These are phyloP conservation scores for Cataglyphis hispanica DNA, from an alignment of 1,140 invertebrate genomes.

Conservation along the genomic window DNA sequence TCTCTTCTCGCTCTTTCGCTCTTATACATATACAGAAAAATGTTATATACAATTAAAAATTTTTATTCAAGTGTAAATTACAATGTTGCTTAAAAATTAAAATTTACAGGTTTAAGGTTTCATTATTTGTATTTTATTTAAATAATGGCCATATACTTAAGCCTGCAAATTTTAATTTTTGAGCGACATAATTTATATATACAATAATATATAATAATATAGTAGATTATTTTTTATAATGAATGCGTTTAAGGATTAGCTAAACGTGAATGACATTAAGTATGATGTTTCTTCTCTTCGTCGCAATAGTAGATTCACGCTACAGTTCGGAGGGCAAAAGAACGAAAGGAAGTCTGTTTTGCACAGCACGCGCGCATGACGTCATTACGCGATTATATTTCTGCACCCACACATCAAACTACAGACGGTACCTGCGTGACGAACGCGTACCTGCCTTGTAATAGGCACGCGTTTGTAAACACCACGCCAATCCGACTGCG, in stretches of 20 bases:
- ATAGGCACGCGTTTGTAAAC: conserved; percentile 62
- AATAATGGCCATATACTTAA: too few relatives aligned
- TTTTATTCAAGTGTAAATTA: too few relatives aligned
- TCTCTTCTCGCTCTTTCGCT: too few relatives aligned
- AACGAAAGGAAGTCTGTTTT: conserved; percentile 59
- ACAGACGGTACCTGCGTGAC: conserved; percentile 46
- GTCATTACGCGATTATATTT: conserved; percentile 59
- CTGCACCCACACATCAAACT: conserved; percentile 36
- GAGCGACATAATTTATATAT: too few relatives aligned
- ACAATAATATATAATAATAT: too few relatives aligned
- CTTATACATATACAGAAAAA: too few relatives aligned
- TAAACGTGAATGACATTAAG: not conserved
- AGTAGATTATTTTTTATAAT: not conserved
- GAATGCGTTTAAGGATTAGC: not conserved
- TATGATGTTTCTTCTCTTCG: not conserved
- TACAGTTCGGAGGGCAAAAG: conserved; percentile 32
- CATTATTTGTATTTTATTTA: too few relatives aligned
- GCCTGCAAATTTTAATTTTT: too few relatives aligned
- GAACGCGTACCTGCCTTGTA: conserved; percentile 63
- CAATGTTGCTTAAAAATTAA: too few relatives aligned
- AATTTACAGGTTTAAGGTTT: too few relatives aligned
- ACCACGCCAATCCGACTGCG: conserved; percentile 4
- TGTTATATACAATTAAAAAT: too few relatives aligned
- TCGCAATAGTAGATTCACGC: not conserved
- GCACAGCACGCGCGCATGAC: conserved; percentile 51